phyloP scores from a whole-genome alignment of 1,140 invertebrate species.

The Ctenoplectra terminalis region DNA sequence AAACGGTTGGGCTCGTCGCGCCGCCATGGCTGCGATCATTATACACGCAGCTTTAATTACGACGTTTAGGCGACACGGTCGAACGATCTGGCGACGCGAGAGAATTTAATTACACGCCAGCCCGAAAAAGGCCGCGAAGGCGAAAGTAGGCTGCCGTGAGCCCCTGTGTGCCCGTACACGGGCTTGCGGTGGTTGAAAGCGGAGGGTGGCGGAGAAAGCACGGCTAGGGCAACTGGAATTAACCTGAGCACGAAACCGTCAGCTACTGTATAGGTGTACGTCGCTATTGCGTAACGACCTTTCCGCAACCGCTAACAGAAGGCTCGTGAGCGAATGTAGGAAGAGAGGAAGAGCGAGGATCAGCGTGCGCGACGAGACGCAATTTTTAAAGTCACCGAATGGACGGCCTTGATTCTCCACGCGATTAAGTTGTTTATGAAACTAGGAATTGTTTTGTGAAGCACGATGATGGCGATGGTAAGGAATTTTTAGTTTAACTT shows the following conservation, averaged over 20 bases:
- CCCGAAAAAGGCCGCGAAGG: slow-evolving; percentile 57
- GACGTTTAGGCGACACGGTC: slow-evolving; percentile 63
- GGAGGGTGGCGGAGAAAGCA: slow-evolving; percentile 44
- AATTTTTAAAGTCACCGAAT: not conserved
- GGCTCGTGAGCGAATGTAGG: not conserved
- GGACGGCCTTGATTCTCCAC: not conserved
- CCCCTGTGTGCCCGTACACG: not conserved
- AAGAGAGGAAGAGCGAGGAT: slow-evolving; percentile 10
- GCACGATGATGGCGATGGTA: too few species aligned
- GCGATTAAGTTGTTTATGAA: not conserved
- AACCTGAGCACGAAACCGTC: slow-evolving; percentile 30
- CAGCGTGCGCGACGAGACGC: not conserved
- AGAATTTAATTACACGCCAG: slow-evolving; percentile 69
- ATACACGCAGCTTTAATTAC: slow-evolving; percentile 60
- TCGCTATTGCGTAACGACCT: slow-evolving; percentile 29
- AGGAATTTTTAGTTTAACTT: too few species aligned
- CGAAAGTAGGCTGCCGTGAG: slow-evolving; percentile 54
- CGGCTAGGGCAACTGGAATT: slow-evolving; percentile 40
- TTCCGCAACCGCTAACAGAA: not conserved
- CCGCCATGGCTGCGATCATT: slow-evolving; percentile 41
- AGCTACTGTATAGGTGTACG: not conserved
- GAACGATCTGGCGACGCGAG: slow-evolving; percentile 67
- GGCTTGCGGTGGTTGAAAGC: slow-evolving; percentile 45
- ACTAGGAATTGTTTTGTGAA: not conserved
- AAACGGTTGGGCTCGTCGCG: slow-evolving; percentile 25